Base-by-base conservation (phyloP, 2,797 vertebrate genomes). In the Ispidina picta region DNA sequence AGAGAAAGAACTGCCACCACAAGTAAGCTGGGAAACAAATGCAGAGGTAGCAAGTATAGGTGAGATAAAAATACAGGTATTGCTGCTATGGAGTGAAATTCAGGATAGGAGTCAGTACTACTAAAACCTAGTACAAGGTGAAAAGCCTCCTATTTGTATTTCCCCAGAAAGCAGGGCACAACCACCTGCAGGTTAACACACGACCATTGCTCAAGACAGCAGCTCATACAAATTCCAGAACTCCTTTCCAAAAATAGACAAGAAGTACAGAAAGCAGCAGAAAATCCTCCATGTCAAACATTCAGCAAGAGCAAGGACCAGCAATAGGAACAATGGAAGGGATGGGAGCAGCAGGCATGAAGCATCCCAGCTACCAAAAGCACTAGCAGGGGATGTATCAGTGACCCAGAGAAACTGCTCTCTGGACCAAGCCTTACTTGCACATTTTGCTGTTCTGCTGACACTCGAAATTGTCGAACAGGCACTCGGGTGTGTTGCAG, bases 401-500 rank as follows among this genome's bases (percentile, higher is more conserved):
- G 93, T 55, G 81, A 89, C 76, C 88, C 90, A 91, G 28, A 83
- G 46, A 86, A 80, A 69, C 35, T 0, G 15, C 56, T 54, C 59
- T 20, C 63, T 25, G 86, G 72, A 65, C 44, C 7, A 14, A 83
- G 84, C 96, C 98, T 78, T 98, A 99, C 99, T 98, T 99, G 99
- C 99, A 99, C 0, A 82, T 43, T 91, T 83, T 91, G 56, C 91
- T 74, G 8, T 55, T 90, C 7, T 97, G 94, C 90, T 98, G 98
- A 95, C 99, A 99, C 74, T 99, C 98, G 73, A 97, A 99, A 98
- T 82, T 99, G 97, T 94, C 99, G 66, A 97, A 99, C 84, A 59
- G 97, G 78, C 99, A 99, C 71, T 98, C 98, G 15, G 98, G 98
- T 0, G 97, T 99, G 97, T 99, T 97, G 97, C 99, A 99, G 96